phyloP scores from a whole-genome alignment of 2,888 invertebrate genomes.

The Atethmia centrago region DNA sequence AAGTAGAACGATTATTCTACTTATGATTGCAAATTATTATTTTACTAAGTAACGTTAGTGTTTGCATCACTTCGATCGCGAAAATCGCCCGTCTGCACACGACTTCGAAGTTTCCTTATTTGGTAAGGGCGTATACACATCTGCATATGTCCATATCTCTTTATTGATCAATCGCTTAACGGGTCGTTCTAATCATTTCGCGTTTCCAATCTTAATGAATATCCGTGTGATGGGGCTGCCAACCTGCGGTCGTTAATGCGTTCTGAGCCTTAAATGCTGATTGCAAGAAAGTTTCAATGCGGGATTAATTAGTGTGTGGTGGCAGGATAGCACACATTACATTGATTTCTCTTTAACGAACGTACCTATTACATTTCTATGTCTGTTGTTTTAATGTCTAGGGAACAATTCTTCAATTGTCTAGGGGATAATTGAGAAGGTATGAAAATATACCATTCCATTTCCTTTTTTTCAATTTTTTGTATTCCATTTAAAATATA shows the following conservation, averaged over 20 bases:
- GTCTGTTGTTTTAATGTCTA: neutral
- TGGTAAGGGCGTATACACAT: constrained; percentile 70
- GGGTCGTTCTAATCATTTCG: constrained; percentile 71
- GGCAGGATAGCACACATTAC: constrained; percentile 20
- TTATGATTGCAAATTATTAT: too few species aligned
- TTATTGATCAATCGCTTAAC: constrained; percentile 76
- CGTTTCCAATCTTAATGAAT: constrained; percentile 81
- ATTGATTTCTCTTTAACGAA: constrained; percentile 34
- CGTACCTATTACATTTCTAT: neutral
- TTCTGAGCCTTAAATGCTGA: constrained; percentile 19
- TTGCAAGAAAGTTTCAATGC: constrained; percentile 45
- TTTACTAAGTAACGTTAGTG: neutral
- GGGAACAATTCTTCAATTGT: neutral
- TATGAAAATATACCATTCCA: too few species aligned
- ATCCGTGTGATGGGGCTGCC: constrained; percentile 68
- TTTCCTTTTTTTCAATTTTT: too few species aligned
- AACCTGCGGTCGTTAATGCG: constrained; percentile 62
- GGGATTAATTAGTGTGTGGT: constrained; percentile 42
- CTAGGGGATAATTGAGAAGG: neutral
- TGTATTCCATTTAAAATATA: too few species aligned
- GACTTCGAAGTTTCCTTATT: constrained; percentile 60
- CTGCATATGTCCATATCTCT: constrained; percentile 76
- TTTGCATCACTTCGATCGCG: neutral
- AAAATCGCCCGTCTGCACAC: constrained; percentile 21
- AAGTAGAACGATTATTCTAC: too few species aligned